These are phyloP conservation scores for Anarhynchus alexandrinus DNA, from an alignment of 2,113 vertebrate genomes.

Conservation along the genomic window DNA sequence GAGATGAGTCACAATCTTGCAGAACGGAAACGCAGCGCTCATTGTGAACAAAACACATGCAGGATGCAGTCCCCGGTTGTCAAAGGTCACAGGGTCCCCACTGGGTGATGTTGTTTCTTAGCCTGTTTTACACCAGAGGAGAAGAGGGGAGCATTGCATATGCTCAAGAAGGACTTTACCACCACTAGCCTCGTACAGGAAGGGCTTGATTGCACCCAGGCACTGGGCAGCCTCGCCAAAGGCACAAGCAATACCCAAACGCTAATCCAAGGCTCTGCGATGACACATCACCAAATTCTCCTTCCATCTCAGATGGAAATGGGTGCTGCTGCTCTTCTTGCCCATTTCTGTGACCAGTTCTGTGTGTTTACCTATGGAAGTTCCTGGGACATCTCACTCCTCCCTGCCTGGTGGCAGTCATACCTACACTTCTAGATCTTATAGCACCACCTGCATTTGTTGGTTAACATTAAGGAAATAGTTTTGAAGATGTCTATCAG, in stretches of 20 bases:
- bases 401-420: accelerated
- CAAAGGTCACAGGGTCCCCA: neutral
- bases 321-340: neutral
- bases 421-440: neutral
- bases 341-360: neutral
- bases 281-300: neutral
- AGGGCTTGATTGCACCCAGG: neutral
- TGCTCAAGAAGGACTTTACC: neutral
- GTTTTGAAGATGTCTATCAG: neutral
- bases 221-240: neutral
- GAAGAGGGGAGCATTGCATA: neutral
- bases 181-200: neutral
- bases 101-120: neutral
- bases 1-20: neutral
- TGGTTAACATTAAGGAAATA: neutral
- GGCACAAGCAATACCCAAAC: neutral
- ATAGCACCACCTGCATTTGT: neutral
- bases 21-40: neutral
- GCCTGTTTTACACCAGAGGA: neutral
- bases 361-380: neutral
- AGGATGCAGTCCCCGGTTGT: neutral
- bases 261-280: neutral
- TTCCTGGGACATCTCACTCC: neutral
- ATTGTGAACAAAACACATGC: neutral
- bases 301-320: neutral